These are phyloP conservation scores for Cyanoramphus novaezelandiae DNA, from an alignment of 2,113 vertebrate genomes.

Conservation along the genomic window DNA sequence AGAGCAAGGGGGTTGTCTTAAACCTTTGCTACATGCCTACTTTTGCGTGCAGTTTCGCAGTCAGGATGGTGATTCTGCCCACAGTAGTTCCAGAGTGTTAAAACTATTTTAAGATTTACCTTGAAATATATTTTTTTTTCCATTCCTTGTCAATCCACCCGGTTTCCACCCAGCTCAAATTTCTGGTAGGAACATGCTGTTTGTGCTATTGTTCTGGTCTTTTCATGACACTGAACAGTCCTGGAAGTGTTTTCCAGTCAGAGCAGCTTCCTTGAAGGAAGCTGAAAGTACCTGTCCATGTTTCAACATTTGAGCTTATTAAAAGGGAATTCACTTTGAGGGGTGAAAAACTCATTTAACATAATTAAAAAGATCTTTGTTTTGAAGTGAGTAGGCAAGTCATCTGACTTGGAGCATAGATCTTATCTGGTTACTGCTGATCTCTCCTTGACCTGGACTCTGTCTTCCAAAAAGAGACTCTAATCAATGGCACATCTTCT, in stretches of 20 bases:
- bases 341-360: not conserved
- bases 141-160: not conserved
- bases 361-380: slow-evolving; percentile 17
- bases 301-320: slow-evolving; percentile 5
- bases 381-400: slow-evolving; percentile 34
- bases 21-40: not conserved
- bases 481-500: not conserved
- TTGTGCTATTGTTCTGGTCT: not conserved
- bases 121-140: not conserved
- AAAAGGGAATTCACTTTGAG: not conserved
- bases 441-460: not conserved
- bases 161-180: not conserved
- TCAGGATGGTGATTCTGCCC: not conserved
- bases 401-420: not conserved
- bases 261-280: slow-evolving; percentile 5
- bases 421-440: not conserved
- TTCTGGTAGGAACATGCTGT: not conserved
- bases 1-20: not conserved
- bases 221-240: not conserved
- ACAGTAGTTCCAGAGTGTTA: not conserved
- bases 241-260: not conserved
- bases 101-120: not conserved
- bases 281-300: not conserved
- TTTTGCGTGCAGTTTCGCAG: not conserved
- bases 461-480: not conserved